Conservation (phyloP, 2,888 invertebrate species). For the Prosapia bicincta region DNA sequence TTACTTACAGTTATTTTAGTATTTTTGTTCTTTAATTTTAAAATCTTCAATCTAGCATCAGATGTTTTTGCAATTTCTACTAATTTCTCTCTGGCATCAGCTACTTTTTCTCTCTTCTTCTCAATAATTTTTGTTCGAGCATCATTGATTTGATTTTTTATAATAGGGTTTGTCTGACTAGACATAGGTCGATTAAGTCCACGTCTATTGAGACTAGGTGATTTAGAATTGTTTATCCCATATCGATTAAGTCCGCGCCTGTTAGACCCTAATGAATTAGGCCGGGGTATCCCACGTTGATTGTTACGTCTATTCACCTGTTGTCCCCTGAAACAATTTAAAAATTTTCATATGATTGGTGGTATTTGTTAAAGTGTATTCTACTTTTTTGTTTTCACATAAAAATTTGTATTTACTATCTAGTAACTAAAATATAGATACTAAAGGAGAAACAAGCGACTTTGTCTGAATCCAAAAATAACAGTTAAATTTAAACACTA, state of each 20-base stretch:
- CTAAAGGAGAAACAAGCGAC: too few relatives aligned
- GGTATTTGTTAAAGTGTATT: too few relatives aligned
- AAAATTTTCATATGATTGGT: too few relatives aligned
- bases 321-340: too few relatives aligned
- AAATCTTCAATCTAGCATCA: constrained; percentile 70
- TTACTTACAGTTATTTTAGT: not conserved
- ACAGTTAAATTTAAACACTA: too few relatives aligned
- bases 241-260: not conserved
- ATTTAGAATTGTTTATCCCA: too few relatives aligned
- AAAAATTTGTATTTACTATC: too few relatives aligned
- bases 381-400: too few relatives aligned
- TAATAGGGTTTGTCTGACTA: not conserved
- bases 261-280: not conserved
- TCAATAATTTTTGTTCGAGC: constrained; percentile 76
- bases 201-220: not conserved
- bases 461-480: too few relatives aligned
- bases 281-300: not conserved
- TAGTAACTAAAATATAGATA: too few relatives aligned
- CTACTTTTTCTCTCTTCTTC: constrained; percentile 70
- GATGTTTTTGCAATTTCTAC: constrained; percentile 68
- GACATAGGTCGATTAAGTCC: not conserved
- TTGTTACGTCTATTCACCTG: not conserved
- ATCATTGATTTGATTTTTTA: constrained; percentile 49
- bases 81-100: constrained; percentile 77
- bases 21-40: constrained; percentile 56